Evolutionary conservation across 2,113 vertebrate species (phyloP), one percentile per base, ranked within the genome.

Genomic region (rat (Rattus norvegicus)): DNA sequence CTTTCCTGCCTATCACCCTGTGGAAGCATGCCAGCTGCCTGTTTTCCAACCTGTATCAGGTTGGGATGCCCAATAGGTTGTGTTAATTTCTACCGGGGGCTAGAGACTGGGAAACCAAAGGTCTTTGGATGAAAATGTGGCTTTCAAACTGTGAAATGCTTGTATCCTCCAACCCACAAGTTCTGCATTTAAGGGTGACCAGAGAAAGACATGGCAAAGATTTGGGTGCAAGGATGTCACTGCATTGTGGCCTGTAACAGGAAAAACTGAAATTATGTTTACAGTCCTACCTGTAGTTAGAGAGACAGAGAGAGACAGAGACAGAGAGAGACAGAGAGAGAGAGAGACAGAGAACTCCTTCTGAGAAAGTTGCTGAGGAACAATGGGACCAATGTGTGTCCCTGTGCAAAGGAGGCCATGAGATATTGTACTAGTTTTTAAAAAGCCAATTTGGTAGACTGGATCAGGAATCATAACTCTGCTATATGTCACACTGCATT

Each of bases 401-500:
- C 16, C 1, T 36, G n/a, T 61, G 63, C 67, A 90, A 22, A 86
- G 4, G 20, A 95, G 33, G 39, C 20, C 52, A 9, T 22, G 84
- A 43, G 43, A 30, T 16, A 3, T 75, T 52, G 6, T 2, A 9
- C 73, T 70, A 3, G 22, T 47, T 96, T 96, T 61, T 67, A 89
- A 96, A 43, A 94, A 88, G 93, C 49, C 61, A 63, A 20, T 77
- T 14, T 73, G 81, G 84, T 13, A 84, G 72, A 75, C 76, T 36
- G 75, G 33, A 39, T 80, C 36, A 39, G 69, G n/a, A 8, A 72
- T 36, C 17, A 33, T 59, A 65, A 54, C 63, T 54, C 33, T 7
- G 43, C 49, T 65, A 36, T 88, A 14, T 84, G 61, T 89, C 47
- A 54, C 14, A 59, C 5, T 61, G 20, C 43, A 22, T 33, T 61